Base-by-base conservation (phyloP, 2,113 vertebrate species). In the Percopsis transmontana region DNA sequence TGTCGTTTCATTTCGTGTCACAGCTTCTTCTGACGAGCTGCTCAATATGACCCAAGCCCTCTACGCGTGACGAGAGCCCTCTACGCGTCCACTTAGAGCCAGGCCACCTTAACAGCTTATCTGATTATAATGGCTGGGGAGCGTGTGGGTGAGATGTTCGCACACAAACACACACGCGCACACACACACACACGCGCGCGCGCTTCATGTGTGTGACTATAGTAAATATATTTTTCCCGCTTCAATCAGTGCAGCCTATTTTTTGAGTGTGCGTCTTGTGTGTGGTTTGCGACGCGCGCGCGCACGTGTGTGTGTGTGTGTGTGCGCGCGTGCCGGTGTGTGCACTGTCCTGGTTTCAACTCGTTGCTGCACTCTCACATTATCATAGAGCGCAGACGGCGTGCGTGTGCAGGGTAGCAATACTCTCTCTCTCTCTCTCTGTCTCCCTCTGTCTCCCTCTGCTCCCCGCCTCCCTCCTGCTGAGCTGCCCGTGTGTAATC, bases 351-450 rank as follows among this genome's bases (percentile, higher is more conserved):
- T 87, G 82, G 64, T 87, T 89, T 90, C 77, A 89, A 88, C 89
- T 76, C 62, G 70, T 71, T 86, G 75, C 75, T 74, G 80, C 73
- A 72, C 73, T 82, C 75, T 85, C 76, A 65, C 85, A 91, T 91
- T 92, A 91, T 90, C 90, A 91, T 91, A 92, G 84, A 83, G 89
- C 87, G 88, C 89, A 91, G 90, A 92, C 90, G 62, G 81, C 72
- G 88, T 81, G 87, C 89, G 90, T 91, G 90, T 85, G 80, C 80
- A 86, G 90, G 85, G 83, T 91, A 86, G 87, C 85, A 88, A 90
- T 90, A 80, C 80, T 87, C 88, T 85, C 84, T 83, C 75, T 80
- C 81, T 61, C 83, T 79, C 78, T 65, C 77, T 77, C 81, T 73
- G 82, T 77, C 84, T 75, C 70, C 48, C 53, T 50, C 40, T 51